Evolutionary conservation across 2,113 vertebrate species (phyloP).

Genomic region (Ailurus styani): DNA sequence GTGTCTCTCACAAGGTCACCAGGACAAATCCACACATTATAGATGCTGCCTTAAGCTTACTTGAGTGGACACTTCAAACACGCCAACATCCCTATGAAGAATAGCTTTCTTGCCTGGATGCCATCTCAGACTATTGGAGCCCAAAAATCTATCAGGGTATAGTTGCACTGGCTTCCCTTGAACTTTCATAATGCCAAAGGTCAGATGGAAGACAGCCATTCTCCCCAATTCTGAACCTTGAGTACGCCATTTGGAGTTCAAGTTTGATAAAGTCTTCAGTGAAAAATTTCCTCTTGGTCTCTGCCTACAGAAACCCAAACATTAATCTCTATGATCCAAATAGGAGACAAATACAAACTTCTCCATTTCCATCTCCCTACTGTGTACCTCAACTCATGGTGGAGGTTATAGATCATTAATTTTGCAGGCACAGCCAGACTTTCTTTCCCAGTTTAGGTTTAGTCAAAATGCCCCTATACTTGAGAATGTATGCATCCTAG

Average conservation of each 20-base stretch:
- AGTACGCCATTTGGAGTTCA: background rate
- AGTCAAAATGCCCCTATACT: background rate
- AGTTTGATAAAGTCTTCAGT: background rate
- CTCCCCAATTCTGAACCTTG: background rate
- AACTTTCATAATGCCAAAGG: background rate
- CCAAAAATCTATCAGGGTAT: background rate
- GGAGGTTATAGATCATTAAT: background rate
- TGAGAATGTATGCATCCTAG: background rate
- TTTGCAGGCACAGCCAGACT: background rate
- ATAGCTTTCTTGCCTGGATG: background rate
- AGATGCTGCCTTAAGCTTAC: background rate
- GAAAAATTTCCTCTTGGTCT: background rate
- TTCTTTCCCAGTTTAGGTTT: background rate
- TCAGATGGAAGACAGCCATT: background rate
- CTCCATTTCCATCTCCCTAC: background rate
- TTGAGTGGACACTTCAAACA: background rate
- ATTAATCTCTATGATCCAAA: background rate
- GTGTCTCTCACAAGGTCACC: background rate
- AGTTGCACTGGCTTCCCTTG: background rate
- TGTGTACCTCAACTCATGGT: background rate
- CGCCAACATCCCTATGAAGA: background rate
- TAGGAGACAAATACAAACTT: background rate
- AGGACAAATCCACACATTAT: background rate
- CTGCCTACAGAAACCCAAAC: background rate
- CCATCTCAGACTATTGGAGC: background rate